These are phyloP conservation scores for Holocentrus rufus DNA, from an alignment of 2,797 vertebrate genomes.

Conservation along the genomic window DNA sequence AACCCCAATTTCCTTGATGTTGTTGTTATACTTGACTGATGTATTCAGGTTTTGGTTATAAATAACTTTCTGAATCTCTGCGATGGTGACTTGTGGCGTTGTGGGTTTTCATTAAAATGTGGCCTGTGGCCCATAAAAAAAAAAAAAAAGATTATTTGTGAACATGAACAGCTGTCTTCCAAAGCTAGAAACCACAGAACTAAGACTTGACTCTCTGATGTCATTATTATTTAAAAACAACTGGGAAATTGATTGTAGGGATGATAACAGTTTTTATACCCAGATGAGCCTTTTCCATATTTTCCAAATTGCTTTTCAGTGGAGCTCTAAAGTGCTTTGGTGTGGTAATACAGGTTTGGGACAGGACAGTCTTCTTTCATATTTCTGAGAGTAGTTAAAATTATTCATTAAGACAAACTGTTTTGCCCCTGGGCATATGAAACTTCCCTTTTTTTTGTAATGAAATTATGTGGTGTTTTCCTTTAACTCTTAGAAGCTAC, in stretches of 20 bases:
- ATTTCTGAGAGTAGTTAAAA: conserved; percentile 11
- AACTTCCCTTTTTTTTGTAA: conserved; percentile 21
- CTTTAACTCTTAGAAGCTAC: conserved; percentile 44
- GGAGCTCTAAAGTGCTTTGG: background rate
- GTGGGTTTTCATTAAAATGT: conserved; percentile 19
- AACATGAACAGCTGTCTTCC: background rate
- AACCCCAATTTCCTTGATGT: too few species aligned
- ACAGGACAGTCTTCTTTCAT: conserved; percentile 32
- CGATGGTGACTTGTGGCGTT: background rate
- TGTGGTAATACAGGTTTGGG: conserved; percentile 27
- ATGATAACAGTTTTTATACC: conserved; percentile 23
- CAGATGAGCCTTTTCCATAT: conserved; percentile 17
- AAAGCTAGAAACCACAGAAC: background rate
- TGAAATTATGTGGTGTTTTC: conserved; percentile 45
- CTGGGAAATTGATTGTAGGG: conserved; percentile 27
- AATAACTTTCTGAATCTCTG: too few species aligned
- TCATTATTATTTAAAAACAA: conserved; percentile 33
- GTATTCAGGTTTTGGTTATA: too few species aligned
- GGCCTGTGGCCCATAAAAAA: background rate
- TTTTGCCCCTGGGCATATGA: conserved; percentile 25
- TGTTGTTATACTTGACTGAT: too few species aligned
- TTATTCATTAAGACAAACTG: conserved; percentile 52
- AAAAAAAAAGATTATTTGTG: background rate
- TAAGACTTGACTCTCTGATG: conserved; percentile 15
- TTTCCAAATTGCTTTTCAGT: conserved; percentile 23